Base-by-base conservation (phyloP, 2,797 vertebrate genomes). In the Columba guinea region DNA sequence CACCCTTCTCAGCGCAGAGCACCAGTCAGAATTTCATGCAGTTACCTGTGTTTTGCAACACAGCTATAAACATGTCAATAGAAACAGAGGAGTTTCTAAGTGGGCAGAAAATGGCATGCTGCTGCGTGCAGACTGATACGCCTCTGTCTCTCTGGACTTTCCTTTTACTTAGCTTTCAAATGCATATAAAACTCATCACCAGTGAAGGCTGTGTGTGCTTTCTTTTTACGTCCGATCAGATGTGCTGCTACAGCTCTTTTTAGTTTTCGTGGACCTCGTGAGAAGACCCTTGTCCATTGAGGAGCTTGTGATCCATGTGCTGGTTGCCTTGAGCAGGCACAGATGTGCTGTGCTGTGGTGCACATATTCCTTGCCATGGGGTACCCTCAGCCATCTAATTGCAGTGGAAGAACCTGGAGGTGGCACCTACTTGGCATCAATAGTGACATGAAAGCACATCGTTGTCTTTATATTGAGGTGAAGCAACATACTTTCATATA, bases 231-330 rank as follows among this genome's bases (percentile, higher is more conserved):
- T 85, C 41, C 18, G 12, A 11, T 76, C 52, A 73, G 64, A 34
- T 63, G 37, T 58, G 41, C 46, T 68, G 51, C 26, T 86, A 11
- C 15, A 70, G 30, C 37, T 77, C 75, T 69, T 81, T 41, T 46
- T 79, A 30, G 75, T 49, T 63, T 83, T 80, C 3, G 1, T 59
- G 52, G 48, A 19, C 52, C 37, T 90, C 48, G 8, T 0, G 3
- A 35, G 62, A 70, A 32, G 46, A 68, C 7, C 17, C 35, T 35
- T 46, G 34, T 53, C 39, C 35, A 5, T 13, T 0, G 0, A 74
- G 56, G 10, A 44, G 69, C 26, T 63, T 0, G 0, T 39, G n/a
- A 18, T 77, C 44, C 28, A 5, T 10, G 9, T n/a, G n/a, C 30
- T 22, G 48, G 37, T 26, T 83, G 41, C n/a, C 58, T 56, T 69